Evolutionary conservation across 2,797 vertebrate species (phyloP).

Genomic region (Amblyraja radiata): DNA sequence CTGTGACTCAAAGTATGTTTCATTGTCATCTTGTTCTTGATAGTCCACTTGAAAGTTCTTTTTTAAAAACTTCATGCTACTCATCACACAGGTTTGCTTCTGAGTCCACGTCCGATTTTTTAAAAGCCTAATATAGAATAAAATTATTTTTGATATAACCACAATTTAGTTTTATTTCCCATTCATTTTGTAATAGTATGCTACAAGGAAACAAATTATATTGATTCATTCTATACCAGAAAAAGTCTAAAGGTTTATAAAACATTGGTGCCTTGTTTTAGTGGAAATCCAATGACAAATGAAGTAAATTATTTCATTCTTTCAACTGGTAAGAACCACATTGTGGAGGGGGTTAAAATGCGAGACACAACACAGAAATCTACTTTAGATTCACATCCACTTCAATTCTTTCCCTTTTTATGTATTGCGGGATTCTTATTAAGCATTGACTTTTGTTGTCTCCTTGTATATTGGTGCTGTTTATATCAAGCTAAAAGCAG

Average conservation of each 20-base stretch:
- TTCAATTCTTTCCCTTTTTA: not conserved
- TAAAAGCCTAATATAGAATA: constrained; percentile 49
- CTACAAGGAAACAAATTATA: not conserved
- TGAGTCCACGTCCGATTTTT: constrained; percentile 67
- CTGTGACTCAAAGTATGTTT: not conserved
- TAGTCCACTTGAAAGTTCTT: not conserved
- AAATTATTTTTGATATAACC: not conserved
- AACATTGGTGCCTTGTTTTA: not conserved
- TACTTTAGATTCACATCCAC: not conserved
- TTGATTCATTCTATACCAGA: not conserved
- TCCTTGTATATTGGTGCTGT: not conserved
- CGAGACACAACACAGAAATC: not conserved
- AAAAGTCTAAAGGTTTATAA: not conserved
- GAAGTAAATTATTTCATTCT: not conserved
- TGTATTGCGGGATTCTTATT: not conserved
- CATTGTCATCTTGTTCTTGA: not conserved
- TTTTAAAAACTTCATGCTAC: constrained; percentile 43
- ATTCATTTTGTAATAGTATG: not conserved
- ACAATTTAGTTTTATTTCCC: not conserved
- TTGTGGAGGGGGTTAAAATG: not conserved
- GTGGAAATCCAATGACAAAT: not conserved
- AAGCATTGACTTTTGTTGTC: not conserved
- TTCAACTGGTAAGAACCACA: not conserved
- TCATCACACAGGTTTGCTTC: constrained; percentile 47
- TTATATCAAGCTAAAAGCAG: not conserved